Conservation (phyloP, 2,797 vertebrate genomes). For the Taeniopygia guttata region DNA sequence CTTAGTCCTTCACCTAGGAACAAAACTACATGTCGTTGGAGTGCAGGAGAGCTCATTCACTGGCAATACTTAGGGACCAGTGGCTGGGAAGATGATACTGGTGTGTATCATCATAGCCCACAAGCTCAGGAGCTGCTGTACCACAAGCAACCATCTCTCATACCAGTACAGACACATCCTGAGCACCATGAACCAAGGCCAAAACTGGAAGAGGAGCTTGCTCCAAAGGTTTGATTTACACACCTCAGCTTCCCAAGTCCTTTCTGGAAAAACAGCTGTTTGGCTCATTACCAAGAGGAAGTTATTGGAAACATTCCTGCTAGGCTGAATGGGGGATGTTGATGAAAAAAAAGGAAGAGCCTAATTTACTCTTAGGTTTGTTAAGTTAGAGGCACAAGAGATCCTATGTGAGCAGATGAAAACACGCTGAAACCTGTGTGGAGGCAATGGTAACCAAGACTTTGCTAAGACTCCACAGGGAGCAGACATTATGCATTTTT, state of each 20-base stretch:
- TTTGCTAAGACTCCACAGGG: neutral
- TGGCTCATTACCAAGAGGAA: neutral
- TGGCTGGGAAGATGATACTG: neutral
- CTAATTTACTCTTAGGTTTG: neutral
- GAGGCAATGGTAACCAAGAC: neutral
- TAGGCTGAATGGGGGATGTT: neutral
- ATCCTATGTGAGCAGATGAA: neutral
- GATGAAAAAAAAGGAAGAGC: neutral
- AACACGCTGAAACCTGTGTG: neutral
- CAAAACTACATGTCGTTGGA: neutral
- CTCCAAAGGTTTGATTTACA: neutral
- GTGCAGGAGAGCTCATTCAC: neutral
- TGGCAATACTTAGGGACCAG: neutral
- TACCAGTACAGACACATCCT: neutral
- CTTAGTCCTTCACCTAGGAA: neutral
- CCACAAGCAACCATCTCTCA: neutral
- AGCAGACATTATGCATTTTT: neutral
- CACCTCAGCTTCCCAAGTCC: neutral
- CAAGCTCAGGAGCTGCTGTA: neutral
- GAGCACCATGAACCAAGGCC: neutral
- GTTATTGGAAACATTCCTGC: neutral
- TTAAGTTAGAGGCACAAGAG: neutral
- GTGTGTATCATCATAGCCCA: neutral
- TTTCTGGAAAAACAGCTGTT: constrained; percentile 18
- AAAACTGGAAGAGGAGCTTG: neutral